Evolutionary conservation across 2,797 vertebrate genomes (phyloP).

Genomic region (Clarias fuscus): DNA sequence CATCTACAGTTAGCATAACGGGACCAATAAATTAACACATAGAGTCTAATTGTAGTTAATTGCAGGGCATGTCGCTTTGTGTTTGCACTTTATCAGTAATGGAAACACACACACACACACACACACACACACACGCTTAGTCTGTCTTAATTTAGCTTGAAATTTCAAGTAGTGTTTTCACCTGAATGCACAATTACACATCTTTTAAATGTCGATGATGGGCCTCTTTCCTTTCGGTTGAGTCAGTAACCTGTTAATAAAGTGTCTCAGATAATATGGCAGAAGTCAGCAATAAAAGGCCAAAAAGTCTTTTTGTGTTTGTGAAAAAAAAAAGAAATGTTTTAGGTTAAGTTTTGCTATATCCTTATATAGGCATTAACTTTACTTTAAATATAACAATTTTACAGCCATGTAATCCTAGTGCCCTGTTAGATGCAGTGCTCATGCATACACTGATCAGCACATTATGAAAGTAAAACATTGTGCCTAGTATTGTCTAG

Average conservation of each 20-base stretch:
- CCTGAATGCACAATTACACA: not conserved
- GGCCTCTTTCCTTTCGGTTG: not conserved
- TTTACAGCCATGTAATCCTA: not conserved
- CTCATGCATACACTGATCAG: not conserved
- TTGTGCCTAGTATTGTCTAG: too few species aligned
- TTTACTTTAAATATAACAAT: too few species aligned
- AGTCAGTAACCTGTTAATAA: not conserved
- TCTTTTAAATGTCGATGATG: conserved; percentile 3
- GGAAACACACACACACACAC: conserved; percentile 1
- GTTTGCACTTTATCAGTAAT: conserved; percentile 1
- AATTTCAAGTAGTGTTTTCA: conserved; percentile 4
- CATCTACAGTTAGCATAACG: conserved; percentile 17
- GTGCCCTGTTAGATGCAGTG: not conserved
- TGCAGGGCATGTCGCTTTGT: not conserved
- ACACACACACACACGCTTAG: not conserved
- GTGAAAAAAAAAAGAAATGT: too few species aligned
- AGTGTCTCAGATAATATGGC: not conserved
- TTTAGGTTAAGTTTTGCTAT: too few species aligned
- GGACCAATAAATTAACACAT: conserved; percentile 49
- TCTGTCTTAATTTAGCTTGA: not conserved
- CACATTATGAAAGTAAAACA: too few species aligned
- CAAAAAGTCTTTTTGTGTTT: too few species aligned
- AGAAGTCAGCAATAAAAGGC: not conserved
- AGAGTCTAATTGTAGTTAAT: conserved; percentile 46
- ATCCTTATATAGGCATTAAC: not conserved